These are phyloP conservation scores for Numenius phaeopus DNA, from an alignment of 2,797 vertebrate species.

Conservation along the genomic window DNA sequence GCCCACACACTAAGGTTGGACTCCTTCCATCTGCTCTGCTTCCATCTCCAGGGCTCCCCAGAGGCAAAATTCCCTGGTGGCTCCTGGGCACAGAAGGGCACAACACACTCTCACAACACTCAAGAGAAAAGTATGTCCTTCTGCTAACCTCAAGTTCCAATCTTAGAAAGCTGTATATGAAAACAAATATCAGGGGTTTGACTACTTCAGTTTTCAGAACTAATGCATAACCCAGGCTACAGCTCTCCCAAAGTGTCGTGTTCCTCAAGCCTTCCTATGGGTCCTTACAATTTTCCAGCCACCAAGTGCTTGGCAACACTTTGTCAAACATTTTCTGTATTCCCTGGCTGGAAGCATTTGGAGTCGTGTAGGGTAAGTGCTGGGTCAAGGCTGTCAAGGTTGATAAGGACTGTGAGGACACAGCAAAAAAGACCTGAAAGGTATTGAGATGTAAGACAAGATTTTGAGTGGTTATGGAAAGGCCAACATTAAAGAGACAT, in stretches of 20 bases:
- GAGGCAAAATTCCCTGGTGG: not conserved
- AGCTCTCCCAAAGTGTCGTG: not conserved
- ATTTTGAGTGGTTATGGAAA: not conserved
- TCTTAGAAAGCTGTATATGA: not conserved
- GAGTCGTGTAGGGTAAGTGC: not conserved
- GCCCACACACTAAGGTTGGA: fast-evolving
- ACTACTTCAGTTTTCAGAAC: not conserved
- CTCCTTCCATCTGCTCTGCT: not conserved
- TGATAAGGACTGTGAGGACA: not conserved
- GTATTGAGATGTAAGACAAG: not conserved
- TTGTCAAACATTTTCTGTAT: not conserved
- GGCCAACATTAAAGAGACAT: not conserved
- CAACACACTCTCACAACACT: not conserved
- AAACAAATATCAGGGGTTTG: not conserved
- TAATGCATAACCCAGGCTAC: not conserved
- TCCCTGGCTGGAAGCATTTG: not conserved
- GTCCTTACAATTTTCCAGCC: not conserved
- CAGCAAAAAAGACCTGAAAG: not conserved
- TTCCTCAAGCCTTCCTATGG: not conserved
- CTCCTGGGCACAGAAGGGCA: not conserved
- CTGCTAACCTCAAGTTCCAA: not conserved
- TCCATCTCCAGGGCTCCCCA: not conserved
- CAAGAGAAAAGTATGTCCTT: not conserved
- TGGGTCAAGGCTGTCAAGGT: not conserved
- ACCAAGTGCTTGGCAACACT: not conserved